Evolutionary conservation across 1,140 invertebrate species (phyloP), one percentile per base, ranked within the genome.

Genomic region (Lucilia cuprina): DNA sequence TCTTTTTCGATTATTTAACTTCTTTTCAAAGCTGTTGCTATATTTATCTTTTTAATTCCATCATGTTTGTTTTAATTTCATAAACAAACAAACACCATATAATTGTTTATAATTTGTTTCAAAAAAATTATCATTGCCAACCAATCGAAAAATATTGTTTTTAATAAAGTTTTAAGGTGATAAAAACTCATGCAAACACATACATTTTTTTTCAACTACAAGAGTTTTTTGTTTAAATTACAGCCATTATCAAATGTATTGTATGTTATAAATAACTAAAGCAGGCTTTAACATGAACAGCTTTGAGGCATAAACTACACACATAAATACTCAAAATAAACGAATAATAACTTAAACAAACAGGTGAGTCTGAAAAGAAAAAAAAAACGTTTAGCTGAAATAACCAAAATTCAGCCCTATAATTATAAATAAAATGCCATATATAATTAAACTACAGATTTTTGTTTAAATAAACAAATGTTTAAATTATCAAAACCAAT

Each of bases 1-100:
- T n/a, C n/a, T n/a, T n/a, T 17, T 30, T 30, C 25, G 3, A 3
- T 60, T 60, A 2, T 14, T n/a, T 60, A 14, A 60, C 13, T 41
- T 41, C 41, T 41, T 41, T 41, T 41, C 3, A 30, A 30, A 30
- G 10, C 10, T 41, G 41, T 10, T 41, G 41, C 50, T 60, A 17
- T 60, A 14, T 60, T 70, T 70, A 70, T 70, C 60, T 19, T 10
- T 19, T 70, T 8, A 21, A 70, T 21, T 19, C 60, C 17, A 70
- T 70, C 60, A 70, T 70, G 60, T 70, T 70, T 25, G 19, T 21
- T 70, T 70, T 21, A 70, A 70, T 70, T 70, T 70, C 60, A 19
- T 70, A 70, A 70, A 70, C 60, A 70, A 70, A 70, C 60, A 70
- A 30, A 60, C 19, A 70, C 60, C 60, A 70, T 70, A 70, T 70